Percentiles rank a stretch among this genome's conserved stretches.
Conservation (phyloP, 2,113 vertebrate species). For the Aphyosemion australe region DNA sequence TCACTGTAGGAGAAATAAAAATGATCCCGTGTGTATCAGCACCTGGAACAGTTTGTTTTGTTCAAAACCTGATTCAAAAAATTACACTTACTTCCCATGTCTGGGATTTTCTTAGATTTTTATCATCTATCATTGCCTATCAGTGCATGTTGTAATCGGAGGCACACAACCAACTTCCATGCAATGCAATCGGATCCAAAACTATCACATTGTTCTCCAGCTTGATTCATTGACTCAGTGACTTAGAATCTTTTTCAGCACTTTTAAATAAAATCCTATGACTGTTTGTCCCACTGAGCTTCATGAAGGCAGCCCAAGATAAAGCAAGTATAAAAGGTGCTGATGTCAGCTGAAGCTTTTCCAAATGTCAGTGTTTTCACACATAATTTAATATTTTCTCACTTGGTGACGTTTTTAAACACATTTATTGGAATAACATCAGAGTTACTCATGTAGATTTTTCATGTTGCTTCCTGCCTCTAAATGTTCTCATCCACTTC, state of each 20-base stretch:
- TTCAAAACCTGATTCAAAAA: constrained; percentile 7
- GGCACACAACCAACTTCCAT: constrained; percentile 41
- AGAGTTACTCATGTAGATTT: background rate
- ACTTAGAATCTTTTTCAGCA: constrained; percentile 28
- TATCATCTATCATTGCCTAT: constrained; percentile 24
- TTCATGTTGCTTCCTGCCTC: background rate
- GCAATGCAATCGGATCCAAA: constrained; percentile 58
- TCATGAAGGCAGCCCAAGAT: constrained; percentile 2
- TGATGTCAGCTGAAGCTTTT: background rate
- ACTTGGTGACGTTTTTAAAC: background rate
- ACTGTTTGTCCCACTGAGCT: constrained; percentile 22
- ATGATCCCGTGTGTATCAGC: constrained; percentile 18
- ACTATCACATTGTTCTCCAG: constrained; percentile 67
- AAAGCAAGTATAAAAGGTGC: background rate
- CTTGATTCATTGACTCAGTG: constrained; percentile 23
- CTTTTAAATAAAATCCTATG: constrained; percentile 14
- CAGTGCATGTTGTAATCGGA: no score
- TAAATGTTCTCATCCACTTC: background rate
- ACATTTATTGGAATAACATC: background rate
- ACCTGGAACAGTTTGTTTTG: constrained; percentile 33
- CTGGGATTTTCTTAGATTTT: constrained; percentile 6
- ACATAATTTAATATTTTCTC: constrained; percentile 7
- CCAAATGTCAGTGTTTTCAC: background rate
- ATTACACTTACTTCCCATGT: background rate
- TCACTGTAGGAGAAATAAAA: background rate